Conservation (phyloP, 2,888 invertebrate species). For the Rhagium mordax region DNA sequence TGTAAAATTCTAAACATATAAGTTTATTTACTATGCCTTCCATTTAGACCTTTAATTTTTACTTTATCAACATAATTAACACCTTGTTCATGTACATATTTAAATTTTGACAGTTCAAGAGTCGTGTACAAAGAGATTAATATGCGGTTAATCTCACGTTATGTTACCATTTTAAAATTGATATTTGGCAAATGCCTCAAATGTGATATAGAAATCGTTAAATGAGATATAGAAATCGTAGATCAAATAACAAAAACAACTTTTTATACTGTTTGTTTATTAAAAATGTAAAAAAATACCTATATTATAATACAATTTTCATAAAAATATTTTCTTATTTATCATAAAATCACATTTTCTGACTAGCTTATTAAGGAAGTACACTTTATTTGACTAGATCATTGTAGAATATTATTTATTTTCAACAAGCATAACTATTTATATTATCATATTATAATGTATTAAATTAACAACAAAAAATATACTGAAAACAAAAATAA, state of each 20-base stretch:
- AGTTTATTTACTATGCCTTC: no score
- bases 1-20: no score
- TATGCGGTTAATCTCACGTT: no score
- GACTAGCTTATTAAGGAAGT: slow-evolving; percentile 41
- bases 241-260: background rate
- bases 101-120: no score
- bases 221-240: no score
- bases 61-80: no score
- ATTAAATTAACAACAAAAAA: slow-evolving; percentile 8
- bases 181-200: no score
- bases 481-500: slow-evolving; percentile 1
- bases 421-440: slow-evolving; percentile 3
- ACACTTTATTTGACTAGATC: slow-evolving; percentile 36
- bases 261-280: slow-evolving; percentile 33
- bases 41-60: no score
- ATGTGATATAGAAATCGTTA: no score
- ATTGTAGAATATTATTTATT: background rate
- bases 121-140: no score
- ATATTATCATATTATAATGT: background rate
- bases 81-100: no score
- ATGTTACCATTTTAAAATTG: no score
- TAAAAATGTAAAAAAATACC: slow-evolving; percentile 41
- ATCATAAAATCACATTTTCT: slow-evolving; percentile 48
- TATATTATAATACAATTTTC: slow-evolving; percentile 36
- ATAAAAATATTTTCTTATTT: slow-evolving; percentile 38